These are phyloP conservation scores for Dryobotodes eremita DNA, from an alignment of 2,888 invertebrate species.

Conservation along the genomic window DNA sequence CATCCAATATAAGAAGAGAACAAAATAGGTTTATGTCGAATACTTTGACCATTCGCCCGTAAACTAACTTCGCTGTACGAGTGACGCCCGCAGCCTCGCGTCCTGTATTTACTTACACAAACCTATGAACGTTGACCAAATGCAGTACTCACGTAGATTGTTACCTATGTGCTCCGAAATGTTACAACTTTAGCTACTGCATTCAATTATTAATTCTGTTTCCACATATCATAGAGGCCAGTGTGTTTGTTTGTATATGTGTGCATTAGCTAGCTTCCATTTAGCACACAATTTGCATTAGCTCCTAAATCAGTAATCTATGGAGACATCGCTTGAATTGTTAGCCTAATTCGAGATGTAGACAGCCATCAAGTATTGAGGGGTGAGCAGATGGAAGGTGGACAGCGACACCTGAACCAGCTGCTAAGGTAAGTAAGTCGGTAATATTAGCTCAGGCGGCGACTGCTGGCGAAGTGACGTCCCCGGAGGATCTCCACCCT, in stretches of 20 bases:
- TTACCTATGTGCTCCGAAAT: slow-evolving; percentile 29
- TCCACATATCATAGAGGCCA: slow-evolving; percentile 35
- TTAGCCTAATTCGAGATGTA: slow-evolving; percentile 81
- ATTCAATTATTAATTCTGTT: slow-evolving; percentile 51
- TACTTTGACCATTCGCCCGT: slow-evolving; percentile 91
- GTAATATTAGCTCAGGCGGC: slow-evolving; percentile 77
- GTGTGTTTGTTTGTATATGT: slow-evolving; percentile 27
- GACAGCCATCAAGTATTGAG: slow-evolving; percentile 86
- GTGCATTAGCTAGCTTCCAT: slow-evolving; percentile 50
- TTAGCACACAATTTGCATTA: slow-evolving; percentile 65
- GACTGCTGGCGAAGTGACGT: slow-evolving; percentile 27
- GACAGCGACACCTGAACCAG: slow-evolving; percentile 63
- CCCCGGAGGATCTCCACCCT: slow-evolving; percentile 39
- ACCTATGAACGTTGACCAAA: slow-evolving; percentile 61
- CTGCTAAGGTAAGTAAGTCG: slow-evolving; percentile 69
- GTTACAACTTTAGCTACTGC: slow-evolving; percentile 19
- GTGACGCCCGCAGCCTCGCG: slow-evolving; percentile 80
- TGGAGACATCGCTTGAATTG: slow-evolving; percentile 69
- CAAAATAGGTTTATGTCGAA: slow-evolving; percentile 91
- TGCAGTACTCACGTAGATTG: slow-evolving; percentile 57
- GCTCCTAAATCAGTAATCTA: slow-evolving; percentile 73
- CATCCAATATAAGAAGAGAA: slow-evolving; percentile 91
- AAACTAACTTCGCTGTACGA: slow-evolving; percentile 88
- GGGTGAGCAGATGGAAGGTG: slow-evolving; percentile 70
- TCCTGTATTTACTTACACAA: slow-evolving; percentile 61